Percentiles rank a stretch among this genome's conserved stretches.
Conservation (phyloP, 2,113 vertebrate species). For the Ramphastos sulfuratus region DNA sequence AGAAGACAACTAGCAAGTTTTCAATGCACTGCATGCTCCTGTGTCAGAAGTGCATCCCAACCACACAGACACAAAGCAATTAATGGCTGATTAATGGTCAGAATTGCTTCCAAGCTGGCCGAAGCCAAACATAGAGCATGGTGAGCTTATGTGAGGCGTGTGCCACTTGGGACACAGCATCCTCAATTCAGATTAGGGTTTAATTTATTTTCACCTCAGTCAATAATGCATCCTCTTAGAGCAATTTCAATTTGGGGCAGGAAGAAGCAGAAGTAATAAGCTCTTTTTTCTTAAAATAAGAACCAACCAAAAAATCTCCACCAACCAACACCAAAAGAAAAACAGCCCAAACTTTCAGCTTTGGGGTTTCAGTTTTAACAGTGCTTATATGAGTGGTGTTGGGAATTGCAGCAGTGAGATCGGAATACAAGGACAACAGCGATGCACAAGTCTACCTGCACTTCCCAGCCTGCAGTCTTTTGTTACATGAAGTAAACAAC, state of each 20-base stretch:
- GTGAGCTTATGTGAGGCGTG: not conserved
- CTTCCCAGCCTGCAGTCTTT: not conserved
- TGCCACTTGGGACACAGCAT: not conserved
- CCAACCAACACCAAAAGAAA: too few relatives aligned
- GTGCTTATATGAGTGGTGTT: not conserved
- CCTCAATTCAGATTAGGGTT: not conserved
- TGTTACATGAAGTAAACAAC: not conserved
- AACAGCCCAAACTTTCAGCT: not conserved
- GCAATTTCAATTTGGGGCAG: not conserved
- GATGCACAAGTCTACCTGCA: not conserved
- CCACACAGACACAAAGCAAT: not conserved
- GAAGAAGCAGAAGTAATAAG: not conserved
- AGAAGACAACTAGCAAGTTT: not conserved
- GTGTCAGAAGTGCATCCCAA: not conserved
- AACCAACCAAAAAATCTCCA: not conserved
- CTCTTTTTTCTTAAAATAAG: not conserved
- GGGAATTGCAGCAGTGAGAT: not conserved
- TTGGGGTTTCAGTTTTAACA: not conserved
- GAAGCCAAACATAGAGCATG: not conserved
- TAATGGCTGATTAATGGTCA: not conserved
- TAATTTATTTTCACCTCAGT: not conserved
- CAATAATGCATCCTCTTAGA: not conserved
- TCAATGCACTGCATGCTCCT: not conserved
- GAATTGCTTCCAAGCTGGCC: not conserved
- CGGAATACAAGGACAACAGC: not conserved